These are phyloP conservation scores for Furcula furcula DNA, from an alignment of 2,888 invertebrate species.

Conservation along the genomic window DNA sequence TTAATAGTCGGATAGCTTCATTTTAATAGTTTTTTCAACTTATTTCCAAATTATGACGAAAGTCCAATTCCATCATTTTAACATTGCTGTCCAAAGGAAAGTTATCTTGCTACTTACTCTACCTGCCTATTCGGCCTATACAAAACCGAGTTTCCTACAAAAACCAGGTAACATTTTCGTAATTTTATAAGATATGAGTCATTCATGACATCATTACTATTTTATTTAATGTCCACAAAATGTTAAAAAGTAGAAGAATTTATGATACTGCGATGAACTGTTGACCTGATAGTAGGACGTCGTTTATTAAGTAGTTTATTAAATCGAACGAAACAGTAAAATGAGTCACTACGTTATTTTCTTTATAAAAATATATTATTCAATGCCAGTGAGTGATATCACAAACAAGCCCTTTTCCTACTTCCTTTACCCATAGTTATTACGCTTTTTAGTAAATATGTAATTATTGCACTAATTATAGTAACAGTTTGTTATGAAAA, in stretches of 20 bases:
- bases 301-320: slow-evolving; percentile 50
- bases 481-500: neutral
- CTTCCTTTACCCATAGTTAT: slow-evolving; percentile 19
- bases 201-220: slow-evolving; percentile 75
- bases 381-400: slow-evolving; percentile 30
- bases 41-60: too few species aligned
- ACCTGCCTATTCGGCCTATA: slow-evolving; percentile 25
- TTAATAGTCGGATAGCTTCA: too few species aligned
- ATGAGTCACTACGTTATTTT: slow-evolving; percentile 50
- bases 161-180: slow-evolving; percentile 42
- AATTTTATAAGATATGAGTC: slow-evolving; percentile 65
- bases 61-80: too few species aligned
- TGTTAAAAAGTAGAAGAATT: slow-evolving; percentile 69
- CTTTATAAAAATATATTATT: slow-evolving; percentile 16
- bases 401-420: slow-evolving; percentile 28
- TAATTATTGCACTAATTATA: neutral
- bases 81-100: slow-evolving; percentile 29
- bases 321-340: slow-evolving; percentile 43
- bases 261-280: slow-evolving; percentile 72
- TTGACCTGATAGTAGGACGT: slow-evolving; percentile 65
- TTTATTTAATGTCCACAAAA: slow-evolving; percentile 64
- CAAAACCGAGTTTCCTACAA: slow-evolving; percentile 47
- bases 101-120: slow-evolving; percentile 18
- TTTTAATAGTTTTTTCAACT: too few species aligned
- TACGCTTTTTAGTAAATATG: neutral